Percentiles rank a stretch among this genome's conserved stretches.
Conservation (phyloP, 1,140 invertebrate genomes). For the Carcinoscorpius rotundicauda region DNA sequence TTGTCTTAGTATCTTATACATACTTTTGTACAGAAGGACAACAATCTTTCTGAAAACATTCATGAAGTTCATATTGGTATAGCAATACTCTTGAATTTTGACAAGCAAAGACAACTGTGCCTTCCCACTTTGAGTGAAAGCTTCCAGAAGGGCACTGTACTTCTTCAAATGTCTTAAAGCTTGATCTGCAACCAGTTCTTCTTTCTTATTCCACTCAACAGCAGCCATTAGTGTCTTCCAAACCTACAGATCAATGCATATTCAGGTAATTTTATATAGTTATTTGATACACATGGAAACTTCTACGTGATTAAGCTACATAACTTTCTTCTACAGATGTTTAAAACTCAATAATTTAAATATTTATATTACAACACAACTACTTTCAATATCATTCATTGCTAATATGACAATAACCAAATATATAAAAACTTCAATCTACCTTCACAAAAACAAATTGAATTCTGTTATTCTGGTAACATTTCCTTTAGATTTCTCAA, state of each 20-base stretch:
- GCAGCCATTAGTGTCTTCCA: constrained; percentile 89
- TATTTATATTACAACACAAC: too few relatives aligned
- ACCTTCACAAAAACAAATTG: too few relatives aligned
- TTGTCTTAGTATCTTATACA: not conserved
- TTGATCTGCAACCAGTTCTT: constrained; percentile 89
- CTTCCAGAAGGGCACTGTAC: constrained; percentile 70
- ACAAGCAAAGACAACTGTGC: constrained; percentile 76
- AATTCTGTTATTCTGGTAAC: too few relatives aligned
- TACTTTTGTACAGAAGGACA: constrained; percentile 83
- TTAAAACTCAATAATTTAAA: too few relatives aligned
- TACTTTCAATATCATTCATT: too few relatives aligned
- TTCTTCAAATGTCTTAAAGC: constrained; percentile 77
- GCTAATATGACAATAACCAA: too few relatives aligned
- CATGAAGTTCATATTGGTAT: constrained; percentile 98
- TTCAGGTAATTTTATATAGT: too few relatives aligned
- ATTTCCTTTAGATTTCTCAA: too few relatives aligned
- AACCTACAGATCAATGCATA: constrained; percentile 31
- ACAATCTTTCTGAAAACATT: constrained; percentile 96
- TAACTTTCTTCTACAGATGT: too few relatives aligned
- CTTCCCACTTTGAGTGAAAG: constrained; percentile 64
- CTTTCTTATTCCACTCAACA: constrained; percentile 97
- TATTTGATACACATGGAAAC: too few relatives aligned
- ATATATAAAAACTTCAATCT: too few relatives aligned
- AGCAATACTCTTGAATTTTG: constrained; percentile 93
- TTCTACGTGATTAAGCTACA: too few relatives aligned